phyloP scores from a whole-genome alignment of 1,140 invertebrate species.

The Laodelphax striatellus region DNA sequence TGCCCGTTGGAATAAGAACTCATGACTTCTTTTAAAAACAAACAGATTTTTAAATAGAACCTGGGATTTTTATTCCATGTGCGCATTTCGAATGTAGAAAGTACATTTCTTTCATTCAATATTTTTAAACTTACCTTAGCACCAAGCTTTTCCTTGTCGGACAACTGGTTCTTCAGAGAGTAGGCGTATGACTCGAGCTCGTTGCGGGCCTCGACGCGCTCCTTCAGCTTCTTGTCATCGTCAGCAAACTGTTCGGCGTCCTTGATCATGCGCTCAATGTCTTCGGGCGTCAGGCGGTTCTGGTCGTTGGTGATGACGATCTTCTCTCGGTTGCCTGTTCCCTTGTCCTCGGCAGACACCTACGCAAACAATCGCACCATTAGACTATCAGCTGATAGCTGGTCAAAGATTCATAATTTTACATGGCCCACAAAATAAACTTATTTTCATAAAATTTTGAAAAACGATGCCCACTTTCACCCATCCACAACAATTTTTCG shows the following conservation, averaged over 20 bases:
- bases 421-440: no score
- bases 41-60: no score
- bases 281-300: constrained; percentile 90
- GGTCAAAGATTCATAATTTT: background rate
- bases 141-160: constrained; percentile 96
- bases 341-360: constrained; percentile 96
- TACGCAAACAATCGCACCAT: constrained; percentile 23
- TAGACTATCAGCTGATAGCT: background rate
- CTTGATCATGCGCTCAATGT: constrained; percentile 97
- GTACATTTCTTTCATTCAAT: no score
- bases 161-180: constrained; percentile 93
- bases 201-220: constrained; percentile 88
- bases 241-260: constrained; percentile 98
- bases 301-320: constrained; percentile 99
- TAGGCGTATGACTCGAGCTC: constrained; percentile 97
- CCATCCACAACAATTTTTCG: no score
- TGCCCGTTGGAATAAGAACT: no score
- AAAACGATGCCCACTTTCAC: no score
- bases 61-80: no score
- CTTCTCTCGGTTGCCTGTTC: constrained; percentile 95
- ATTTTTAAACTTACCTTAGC: constrained; percentile 74
- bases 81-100: no score
- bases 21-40: no score
- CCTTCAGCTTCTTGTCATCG: constrained; percentile 96
- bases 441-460: no score